phyloP scores from a whole-genome alignment of 1,140 invertebrate species.

The Antheraea mylitta region DNA sequence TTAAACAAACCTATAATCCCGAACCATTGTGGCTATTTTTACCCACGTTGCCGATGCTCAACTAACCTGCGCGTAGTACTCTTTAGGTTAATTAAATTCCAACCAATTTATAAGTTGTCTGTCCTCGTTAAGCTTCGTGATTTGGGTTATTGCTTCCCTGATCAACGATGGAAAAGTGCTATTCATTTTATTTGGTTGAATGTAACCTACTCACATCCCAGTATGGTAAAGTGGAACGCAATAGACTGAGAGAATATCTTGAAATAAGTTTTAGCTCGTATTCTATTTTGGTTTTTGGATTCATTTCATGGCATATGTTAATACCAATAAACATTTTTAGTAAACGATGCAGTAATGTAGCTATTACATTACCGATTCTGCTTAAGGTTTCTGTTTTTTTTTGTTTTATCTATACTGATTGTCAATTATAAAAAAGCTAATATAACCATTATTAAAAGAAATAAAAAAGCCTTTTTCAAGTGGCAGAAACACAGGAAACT shows the following conservation, averaged over 20 bases:
- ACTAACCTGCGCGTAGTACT: background rate
- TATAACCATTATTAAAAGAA: too few species aligned
- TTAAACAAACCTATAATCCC: conserved; percentile 2
- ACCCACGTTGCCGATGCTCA: background rate
- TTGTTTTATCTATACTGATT: too few species aligned
- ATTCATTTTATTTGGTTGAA: too few species aligned
- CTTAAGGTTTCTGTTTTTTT: too few species aligned
- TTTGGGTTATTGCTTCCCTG: background rate
- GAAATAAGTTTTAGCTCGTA: background rate
- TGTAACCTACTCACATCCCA: too few species aligned
- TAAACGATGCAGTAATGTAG: too few species aligned
- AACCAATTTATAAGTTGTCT: background rate
- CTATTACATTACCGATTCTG: too few species aligned
- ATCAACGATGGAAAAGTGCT: too few species aligned
- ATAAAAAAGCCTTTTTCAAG: too few species aligned
- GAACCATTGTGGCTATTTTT: conserved; percentile 1
- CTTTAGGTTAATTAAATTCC: background rate
- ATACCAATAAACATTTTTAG: background rate
- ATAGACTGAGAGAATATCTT: background rate
- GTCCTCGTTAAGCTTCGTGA: background rate
- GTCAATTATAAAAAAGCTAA: too few species aligned
- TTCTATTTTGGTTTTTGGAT: background rate
- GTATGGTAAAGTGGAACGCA: too few species aligned
- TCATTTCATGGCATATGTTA: background rate
- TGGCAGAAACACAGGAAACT: too few species aligned